These are phyloP conservation scores for Folsomia manolachei DNA, from an alignment of 2,888 invertebrate genomes.

Conservation along the genomic window DNA sequence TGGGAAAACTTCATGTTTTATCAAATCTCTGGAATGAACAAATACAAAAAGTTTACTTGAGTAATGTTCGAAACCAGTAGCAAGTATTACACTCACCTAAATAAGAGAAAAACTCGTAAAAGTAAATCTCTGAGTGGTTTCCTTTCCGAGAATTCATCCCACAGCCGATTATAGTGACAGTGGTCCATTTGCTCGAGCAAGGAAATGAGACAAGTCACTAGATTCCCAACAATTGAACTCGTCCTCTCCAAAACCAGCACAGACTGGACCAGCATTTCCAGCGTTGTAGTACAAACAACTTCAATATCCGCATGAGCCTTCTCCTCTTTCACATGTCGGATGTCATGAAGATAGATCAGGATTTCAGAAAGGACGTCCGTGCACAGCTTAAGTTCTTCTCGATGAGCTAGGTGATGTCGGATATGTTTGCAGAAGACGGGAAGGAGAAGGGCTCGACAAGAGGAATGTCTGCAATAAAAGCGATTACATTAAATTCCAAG, in stretches of 20 bases:
- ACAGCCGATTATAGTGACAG: constrained; percentile 79
- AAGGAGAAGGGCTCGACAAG: constrained; percentile 58
- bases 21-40: constrained; percentile 65
- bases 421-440: constrained; percentile 81
- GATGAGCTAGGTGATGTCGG: constrained; percentile 73
- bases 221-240: constrained; percentile 70
- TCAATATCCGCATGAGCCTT: constrained; percentile 68
- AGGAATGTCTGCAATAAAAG: constrained; percentile 21
- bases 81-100: constrained; percentile 54
- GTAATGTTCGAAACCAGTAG: not conserved
- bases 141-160: constrained; percentile 75
- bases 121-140: constrained; percentile 83
- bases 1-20: constrained; percentile 77
- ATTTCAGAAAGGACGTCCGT: constrained; percentile 85
- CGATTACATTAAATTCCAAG: constrained; percentile 4
- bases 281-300: constrained; percentile 72
- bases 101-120: constrained; percentile 74
- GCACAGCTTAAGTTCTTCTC: constrained; percentile 68
- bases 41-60: too few relatives aligned
- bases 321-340: constrained; percentile 23
- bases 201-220: constrained; percentile 83
- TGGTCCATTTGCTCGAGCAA: constrained; percentile 81
- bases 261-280: constrained; percentile 82
- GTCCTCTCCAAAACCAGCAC: constrained; percentile 77
- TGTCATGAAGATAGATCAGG: constrained; percentile 63